A percentile compares a stretch with the other conserved stretches of the same genome.
Evolutionary conservation across 2,797 vertebrate genomes (phyloP).

Genomic region (Threskiornis aethiopicus): DNA sequence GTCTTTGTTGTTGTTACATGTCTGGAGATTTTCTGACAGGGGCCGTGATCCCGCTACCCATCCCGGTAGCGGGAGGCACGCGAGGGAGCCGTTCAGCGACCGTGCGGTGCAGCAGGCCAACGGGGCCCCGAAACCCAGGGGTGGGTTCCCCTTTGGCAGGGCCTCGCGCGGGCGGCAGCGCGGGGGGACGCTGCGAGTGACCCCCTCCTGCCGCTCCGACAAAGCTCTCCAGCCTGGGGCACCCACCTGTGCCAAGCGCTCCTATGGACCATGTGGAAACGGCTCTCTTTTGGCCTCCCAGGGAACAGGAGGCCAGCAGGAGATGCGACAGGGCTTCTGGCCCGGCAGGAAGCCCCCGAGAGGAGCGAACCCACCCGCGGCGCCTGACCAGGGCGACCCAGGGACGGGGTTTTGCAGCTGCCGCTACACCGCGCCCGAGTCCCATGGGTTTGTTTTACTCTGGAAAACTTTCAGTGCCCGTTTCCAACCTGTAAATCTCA

Average conservation of each 20-base stretch:
- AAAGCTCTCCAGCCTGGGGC: not conserved
- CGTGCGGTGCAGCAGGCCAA: rapidly evolving
- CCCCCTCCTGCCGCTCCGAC: not conserved
- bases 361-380: rapidly evolving
- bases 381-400: not conserved
- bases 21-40: not conserved
- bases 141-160: not conserved
- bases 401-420: too few relatives aligned
- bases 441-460: rapidly evolving
- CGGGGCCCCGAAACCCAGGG: rapidly evolving
- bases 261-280: rapidly evolving
- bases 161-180: not conserved
- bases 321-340: rapidly evolving
- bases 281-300: rapidly evolving
- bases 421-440: rapidly evolving
- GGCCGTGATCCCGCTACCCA: not conserved
- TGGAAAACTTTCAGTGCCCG: rapidly evolving
- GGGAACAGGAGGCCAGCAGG: rapidly evolving
- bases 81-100: rapidly evolving
- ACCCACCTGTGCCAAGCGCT: rapidly evolving
- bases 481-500: not conserved
- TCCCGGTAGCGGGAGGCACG: rapidly evolving
- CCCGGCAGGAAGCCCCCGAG: not conserved
- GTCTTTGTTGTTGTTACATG: not conserved
- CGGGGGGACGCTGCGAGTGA: not conserved